Evolutionary conservation across 1,140 invertebrate genomes (phyloP).

Genomic region (Myzus persicae): DNA sequence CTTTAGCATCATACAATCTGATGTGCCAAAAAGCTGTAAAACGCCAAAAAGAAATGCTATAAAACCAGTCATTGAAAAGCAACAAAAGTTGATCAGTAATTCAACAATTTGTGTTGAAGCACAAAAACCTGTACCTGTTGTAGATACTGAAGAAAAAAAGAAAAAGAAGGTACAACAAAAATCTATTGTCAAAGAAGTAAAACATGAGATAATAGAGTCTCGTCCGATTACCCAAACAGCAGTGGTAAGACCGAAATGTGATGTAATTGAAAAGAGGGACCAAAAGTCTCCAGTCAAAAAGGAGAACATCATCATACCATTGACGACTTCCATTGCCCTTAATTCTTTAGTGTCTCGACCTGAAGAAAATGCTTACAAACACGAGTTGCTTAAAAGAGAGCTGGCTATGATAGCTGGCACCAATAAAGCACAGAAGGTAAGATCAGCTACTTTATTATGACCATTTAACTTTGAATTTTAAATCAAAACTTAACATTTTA

Average conservation of each 20-base stretch:
- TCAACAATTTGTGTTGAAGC: background rate
- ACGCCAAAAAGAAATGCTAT: slow-evolving; percentile 27
- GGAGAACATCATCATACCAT: slow-evolving; percentile 53
- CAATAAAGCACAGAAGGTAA: slow-evolving; percentile 54
- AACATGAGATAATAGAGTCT: slow-evolving; percentile 29
- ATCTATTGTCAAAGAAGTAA: slow-evolving; percentile 27
- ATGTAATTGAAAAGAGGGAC: slow-evolving; percentile 47
- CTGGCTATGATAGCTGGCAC: slow-evolving; percentile 55
- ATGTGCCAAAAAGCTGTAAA: slow-evolving; percentile 55
- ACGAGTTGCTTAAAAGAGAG: slow-evolving; percentile 55
- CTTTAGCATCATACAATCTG: slow-evolving; percentile 53
- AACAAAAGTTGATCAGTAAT: background rate
- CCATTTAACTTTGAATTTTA: background rate
- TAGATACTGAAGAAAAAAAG: slow-evolving; percentile 42
- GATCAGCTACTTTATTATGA: background rate
- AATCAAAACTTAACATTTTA: background rate
- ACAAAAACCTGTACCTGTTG: slow-evolving; percentile 18
- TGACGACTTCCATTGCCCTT: slow-evolving; percentile 50
- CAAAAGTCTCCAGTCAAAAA: slow-evolving; percentile 51
- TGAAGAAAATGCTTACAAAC: slow-evolving; percentile 56
- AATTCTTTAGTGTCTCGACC: slow-evolving; percentile 53
- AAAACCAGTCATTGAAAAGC: slow-evolving; percentile 22
- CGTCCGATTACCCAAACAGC: background rate
- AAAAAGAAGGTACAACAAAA: slow-evolving; percentile 54
- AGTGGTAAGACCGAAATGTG: slow-evolving; percentile 46